phyloP scores from a whole-genome alignment of 2,888 invertebrate genomes.

The Gordius sp. region DNA sequence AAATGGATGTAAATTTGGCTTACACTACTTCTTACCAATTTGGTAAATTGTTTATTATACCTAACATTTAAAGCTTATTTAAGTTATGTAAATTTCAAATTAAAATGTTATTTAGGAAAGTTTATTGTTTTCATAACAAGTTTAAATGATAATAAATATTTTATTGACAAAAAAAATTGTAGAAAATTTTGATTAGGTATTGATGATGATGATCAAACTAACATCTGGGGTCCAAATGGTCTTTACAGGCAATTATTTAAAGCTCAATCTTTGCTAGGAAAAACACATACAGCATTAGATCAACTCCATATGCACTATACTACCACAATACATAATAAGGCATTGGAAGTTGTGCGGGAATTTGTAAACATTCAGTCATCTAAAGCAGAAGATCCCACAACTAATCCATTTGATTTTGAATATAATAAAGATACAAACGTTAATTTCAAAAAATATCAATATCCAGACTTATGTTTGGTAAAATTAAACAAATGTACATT shows the following conservation, averaged over 20 bases:
- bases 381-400: no score
- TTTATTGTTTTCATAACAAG: no score
- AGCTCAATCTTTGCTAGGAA: constrained; percentile 5
- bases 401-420: no score
- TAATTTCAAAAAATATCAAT: constrained; percentile 40
- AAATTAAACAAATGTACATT: constrained; percentile 21
- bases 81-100: no score
- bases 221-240: neutral
- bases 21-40: constrained; percentile 28
- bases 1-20: constrained; percentile 56
- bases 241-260: neutral
- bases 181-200: no score
- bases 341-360: constrained; percentile 31
- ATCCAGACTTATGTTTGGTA: constrained; percentile 45
- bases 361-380: constrained; percentile 36
- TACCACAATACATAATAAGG: constrained; percentile 46
- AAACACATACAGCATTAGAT: constrained; percentile 56
- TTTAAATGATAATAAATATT: no score
- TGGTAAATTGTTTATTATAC: no score
- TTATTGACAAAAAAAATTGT: no score
- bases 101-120: no score
- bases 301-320: constrained; percentile 79
- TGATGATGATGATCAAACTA: neutral
- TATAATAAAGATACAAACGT: constrained; percentile 26
- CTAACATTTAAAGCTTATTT: no score